These are phyloP conservation scores for Phyllostomus discolor DNA, from an alignment of 2,113 vertebrate species.

Conservation along the genomic window DNA sequence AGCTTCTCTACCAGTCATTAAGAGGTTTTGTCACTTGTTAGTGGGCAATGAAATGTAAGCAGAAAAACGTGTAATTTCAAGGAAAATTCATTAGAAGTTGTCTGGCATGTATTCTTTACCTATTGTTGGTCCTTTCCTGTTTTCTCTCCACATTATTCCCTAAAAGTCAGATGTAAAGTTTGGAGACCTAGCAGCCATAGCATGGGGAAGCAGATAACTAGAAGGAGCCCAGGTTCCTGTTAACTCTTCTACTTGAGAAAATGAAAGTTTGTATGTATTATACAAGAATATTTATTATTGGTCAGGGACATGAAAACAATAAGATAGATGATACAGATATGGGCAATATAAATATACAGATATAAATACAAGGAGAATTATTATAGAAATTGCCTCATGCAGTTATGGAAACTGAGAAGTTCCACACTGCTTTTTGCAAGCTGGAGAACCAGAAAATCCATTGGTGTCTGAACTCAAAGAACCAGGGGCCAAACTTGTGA, in stretches of 20 bases:
- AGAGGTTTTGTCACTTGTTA: neutral
- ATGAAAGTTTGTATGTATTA: neutral
- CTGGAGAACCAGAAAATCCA: neutral
- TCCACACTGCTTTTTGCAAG: neutral
- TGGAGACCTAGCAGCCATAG: neutral
- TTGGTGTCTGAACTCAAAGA: neutral
- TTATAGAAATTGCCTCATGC: neutral
- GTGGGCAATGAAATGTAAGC: neutral
- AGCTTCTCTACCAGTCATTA: neutral
- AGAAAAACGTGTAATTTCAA: neutral
- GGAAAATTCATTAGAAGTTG: neutral
- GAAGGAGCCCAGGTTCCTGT: neutral
- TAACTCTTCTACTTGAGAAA: neutral
- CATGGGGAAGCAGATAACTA: neutral
- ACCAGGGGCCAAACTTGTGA: too few relatives aligned
- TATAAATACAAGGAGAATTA: neutral
- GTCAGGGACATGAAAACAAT: neutral
- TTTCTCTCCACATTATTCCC: neutral
- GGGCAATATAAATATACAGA: neutral
- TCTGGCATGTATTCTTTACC: neutral
- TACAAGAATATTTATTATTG: neutral
- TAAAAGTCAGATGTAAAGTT: neutral
- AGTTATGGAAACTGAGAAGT: neutral
- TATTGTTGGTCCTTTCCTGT: neutral
- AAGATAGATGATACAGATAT: neutral